Evolutionary conservation across 2,113 vertebrate genomes (phyloP).

Genomic region (Salvelinus namaycush): DNA sequence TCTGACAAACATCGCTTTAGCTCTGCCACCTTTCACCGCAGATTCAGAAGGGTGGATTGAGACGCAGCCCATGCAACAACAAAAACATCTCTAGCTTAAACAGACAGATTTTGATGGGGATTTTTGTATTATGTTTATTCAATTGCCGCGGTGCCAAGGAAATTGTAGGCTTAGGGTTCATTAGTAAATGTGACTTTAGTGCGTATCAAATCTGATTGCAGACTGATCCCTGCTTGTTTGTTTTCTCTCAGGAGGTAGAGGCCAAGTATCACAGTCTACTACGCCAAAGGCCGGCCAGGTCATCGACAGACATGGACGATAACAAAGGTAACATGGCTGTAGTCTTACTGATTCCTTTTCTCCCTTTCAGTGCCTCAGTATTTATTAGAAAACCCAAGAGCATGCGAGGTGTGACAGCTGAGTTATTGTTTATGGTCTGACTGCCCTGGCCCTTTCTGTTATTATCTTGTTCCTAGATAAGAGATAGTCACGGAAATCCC

Average conservation of each 20-base stretch:
- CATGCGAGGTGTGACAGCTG: neutral
- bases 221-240: neutral
- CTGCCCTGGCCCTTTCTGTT: neutral
- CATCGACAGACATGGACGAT: slow-evolving; percentile 77
- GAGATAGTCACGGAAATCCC: slow-evolving; percentile 64
- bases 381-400: neutral
- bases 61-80: no score
- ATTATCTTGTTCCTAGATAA: slow-evolving; percentile 61
- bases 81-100: no score
- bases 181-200: no score
- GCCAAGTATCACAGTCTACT: slow-evolving; percentile 84
- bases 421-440: neutral
- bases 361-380: neutral
- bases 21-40: no score
- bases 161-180: no score
- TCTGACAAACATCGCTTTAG: no score
- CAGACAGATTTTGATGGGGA: no score
- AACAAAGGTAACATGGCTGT: slow-evolving; percentile 79
- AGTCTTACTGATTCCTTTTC: neutral
- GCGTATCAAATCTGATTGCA: neutral
- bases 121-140: no score
- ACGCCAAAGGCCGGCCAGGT: slow-evolving; percentile 83
- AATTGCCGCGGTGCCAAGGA: no score
- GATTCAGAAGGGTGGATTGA: no score
- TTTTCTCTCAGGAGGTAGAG: slow-evolving; percentile 87